Evolutionary conservation across 2,113 vertebrate species (phyloP).

Genomic region (Himantopus leucocephalus): DNA sequence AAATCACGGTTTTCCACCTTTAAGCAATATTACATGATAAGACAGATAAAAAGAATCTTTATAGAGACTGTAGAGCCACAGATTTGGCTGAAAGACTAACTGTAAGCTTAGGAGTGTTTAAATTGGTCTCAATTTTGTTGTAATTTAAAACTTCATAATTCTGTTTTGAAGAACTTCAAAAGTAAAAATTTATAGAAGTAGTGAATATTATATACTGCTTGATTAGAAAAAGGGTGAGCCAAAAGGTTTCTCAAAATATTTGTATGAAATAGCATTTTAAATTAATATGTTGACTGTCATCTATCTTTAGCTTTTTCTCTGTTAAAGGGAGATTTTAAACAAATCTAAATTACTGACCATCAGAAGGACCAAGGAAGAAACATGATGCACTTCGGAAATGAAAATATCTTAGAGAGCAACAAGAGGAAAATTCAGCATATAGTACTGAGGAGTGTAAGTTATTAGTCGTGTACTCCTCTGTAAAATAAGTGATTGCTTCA

Average conservation of each 20-base stretch:
- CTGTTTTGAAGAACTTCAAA: slow-evolving; percentile 31
- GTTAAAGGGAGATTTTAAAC: not conserved
- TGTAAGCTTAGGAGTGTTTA: not conserved
- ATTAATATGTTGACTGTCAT: not conserved
- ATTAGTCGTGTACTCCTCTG: not conserved
- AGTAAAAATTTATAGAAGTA: not conserved
- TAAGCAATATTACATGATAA: not conserved
- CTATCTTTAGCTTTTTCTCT: not conserved
- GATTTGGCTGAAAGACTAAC: not conserved
- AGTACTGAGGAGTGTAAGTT: not conserved
- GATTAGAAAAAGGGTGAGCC: not conserved
- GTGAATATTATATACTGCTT: not conserved
- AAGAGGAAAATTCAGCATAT: not conserved
- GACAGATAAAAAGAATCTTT: not conserved
- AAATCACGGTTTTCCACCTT: not conserved
- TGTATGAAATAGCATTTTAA: not conserved
- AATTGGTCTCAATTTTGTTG: slow-evolving; percentile 9
- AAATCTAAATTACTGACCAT: not conserved
- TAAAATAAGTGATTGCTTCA: not conserved
- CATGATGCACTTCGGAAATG: not conserved
- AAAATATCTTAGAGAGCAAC: not conserved
- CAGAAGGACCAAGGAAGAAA: not conserved
- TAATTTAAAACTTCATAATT: slow-evolving; percentile 39
- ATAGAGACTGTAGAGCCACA: not conserved
- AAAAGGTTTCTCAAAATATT: not conserved